Conservation (phyloP, 92 coral and sea anemone species). For the Plumapathes pennacea region DNA sequence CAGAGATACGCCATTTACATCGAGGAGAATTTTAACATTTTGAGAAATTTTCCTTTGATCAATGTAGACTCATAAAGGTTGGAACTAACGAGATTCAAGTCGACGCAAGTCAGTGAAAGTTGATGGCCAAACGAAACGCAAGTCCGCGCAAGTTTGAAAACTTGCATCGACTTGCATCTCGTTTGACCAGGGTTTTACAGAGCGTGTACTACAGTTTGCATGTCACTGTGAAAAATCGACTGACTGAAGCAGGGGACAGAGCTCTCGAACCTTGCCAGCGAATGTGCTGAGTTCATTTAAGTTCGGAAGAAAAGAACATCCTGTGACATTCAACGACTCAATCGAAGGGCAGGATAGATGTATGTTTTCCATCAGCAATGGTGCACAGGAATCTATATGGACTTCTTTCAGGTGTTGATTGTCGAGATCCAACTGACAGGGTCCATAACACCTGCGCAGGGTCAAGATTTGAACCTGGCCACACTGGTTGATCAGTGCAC, state of each 20-base stretch:
- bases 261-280: constrained; percentile 45
- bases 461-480: constrained; percentile 40
- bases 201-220: too few species aligned
- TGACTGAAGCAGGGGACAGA: constrained; percentile 60
- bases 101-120: too few species aligned
- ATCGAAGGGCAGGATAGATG: constrained; percentile 64
- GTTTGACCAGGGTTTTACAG: too few species aligned
- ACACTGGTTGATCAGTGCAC: constrained; percentile 45
- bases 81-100: too few species aligned
- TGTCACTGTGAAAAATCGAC: constrained; percentile 60
- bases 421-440: constrained; percentile 66
- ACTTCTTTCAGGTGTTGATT: constrained; percentile 55
- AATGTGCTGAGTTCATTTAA: constrained; percentile 57
- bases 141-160: too few species aligned
- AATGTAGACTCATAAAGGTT: too few species aligned
- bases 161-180: too few species aligned
- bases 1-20: too few species aligned
- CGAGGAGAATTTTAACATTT: too few species aligned
- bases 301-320: constrained; percentile 61
- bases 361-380: constrained; percentile 72
- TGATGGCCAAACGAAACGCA: too few species aligned
- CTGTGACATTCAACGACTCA: constrained; percentile 45
- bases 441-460: constrained; percentile 70
- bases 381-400: constrained; percentile 51
- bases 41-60: too few species aligned